Evolutionary conservation across 2,113 vertebrate genomes (phyloP).

Genomic region (Onychostoma macrolepis): DNA sequence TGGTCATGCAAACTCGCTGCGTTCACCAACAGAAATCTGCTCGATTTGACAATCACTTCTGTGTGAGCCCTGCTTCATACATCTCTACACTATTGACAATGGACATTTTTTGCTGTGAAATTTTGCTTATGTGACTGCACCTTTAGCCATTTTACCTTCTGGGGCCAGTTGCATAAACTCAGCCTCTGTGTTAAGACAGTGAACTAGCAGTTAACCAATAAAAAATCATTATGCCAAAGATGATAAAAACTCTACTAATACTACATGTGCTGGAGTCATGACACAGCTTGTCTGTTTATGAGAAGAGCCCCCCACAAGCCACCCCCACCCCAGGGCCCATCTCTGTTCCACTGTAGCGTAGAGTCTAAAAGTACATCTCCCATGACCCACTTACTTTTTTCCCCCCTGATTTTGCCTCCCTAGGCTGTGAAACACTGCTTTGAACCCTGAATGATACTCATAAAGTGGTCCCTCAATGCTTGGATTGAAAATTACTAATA

Average conservation of each 20-base stretch:
- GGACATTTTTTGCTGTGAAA: neutral
- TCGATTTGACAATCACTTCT: neutral
- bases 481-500: too few species aligned
- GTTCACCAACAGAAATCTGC: neutral
- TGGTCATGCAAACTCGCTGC: neutral
- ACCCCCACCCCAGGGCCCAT: neutral
- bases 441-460: slow-evolving; percentile 50
- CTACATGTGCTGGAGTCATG: slow-evolving; percentile 18
- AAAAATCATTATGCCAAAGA: too few species aligned
- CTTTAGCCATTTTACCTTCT: neutral
- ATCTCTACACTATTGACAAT: too few species aligned
- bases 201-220: too few species aligned
- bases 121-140: neutral
- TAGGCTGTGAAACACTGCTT: slow-evolving; percentile 52
- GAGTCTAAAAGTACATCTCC: slow-evolving; percentile 63
- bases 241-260: neutral
- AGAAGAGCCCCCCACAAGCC: slow-evolving; percentile 4
- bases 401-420: slow-evolving; percentile 56
- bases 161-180: too few species aligned
- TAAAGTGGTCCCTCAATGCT: too few species aligned
- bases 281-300: slow-evolving; percentile 15
- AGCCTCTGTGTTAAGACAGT: too few species aligned
- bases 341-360: slow-evolving; percentile 17
- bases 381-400: slow-evolving; percentile 70
- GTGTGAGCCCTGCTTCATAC: too few species aligned